Conservation (phyloP, 2,113 vertebrate genomes). For the Shinisaurus crocodilurus region DNA sequence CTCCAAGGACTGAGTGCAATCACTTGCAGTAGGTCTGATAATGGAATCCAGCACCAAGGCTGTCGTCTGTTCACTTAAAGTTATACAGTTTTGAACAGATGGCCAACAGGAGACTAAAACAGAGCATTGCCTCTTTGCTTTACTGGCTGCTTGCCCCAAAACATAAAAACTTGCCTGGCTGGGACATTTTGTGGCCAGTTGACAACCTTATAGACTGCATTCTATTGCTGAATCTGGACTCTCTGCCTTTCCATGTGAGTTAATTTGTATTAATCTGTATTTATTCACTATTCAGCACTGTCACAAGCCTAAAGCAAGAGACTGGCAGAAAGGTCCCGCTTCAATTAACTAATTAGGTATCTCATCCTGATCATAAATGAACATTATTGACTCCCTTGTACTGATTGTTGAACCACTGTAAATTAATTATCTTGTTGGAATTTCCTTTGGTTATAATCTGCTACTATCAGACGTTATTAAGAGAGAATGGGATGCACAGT, state of each 20-base stretch:
- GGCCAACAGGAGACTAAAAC: background rate
- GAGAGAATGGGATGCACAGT: constrained; percentile 73
- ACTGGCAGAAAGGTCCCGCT: constrained; percentile 54
- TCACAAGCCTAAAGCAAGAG: constrained; percentile 61
- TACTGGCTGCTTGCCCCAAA: background rate
- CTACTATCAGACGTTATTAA: constrained; percentile 68
- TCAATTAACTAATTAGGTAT: constrained; percentile 76
- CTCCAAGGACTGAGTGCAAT: background rate
- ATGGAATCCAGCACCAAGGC: background rate
- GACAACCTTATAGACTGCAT: background rate
- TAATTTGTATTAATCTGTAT: constrained; percentile 53
- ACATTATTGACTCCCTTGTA: constrained; percentile 71
- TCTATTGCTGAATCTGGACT: constrained; percentile 10
- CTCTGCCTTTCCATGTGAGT: constrained; percentile 34
- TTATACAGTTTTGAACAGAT: background rate
- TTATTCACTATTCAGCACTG: constrained; percentile 48
- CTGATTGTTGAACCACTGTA: constrained; percentile 74
- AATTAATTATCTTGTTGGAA: constrained; percentile 76
- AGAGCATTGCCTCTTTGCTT: background rate
- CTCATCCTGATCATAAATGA: constrained; percentile 76
- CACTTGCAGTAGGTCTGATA: background rate
- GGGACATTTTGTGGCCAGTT: background rate
- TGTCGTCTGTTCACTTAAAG: background rate
- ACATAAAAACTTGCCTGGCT: background rate
- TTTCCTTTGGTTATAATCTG: constrained; percentile 73